These are phyloP conservation scores for Stomorhina lunata DNA, from an alignment of 2,888 invertebrate species.

Conservation along the genomic window DNA sequence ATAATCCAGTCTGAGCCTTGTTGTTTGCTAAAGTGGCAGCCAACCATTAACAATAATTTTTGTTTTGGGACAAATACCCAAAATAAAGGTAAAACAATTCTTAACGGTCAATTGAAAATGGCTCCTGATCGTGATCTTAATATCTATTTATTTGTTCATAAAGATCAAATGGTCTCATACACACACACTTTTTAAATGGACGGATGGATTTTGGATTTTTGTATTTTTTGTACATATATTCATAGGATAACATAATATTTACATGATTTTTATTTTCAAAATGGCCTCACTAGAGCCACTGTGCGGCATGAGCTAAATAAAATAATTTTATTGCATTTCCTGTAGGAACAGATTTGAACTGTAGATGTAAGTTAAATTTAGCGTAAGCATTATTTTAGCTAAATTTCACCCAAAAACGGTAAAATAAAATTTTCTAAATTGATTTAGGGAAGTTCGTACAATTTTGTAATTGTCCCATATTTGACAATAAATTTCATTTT, in stretches of 20 bases:
- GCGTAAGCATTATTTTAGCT: too few relatives aligned
- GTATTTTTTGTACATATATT: too few relatives aligned
- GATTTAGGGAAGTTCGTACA: too few relatives aligned
- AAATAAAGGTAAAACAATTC: conserved; percentile 55
- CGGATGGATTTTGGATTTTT: too few relatives aligned
- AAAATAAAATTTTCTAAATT: too few relatives aligned
- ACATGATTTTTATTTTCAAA: conserved; percentile 47
- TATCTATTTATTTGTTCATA: conserved; percentile 55
- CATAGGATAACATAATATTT: conserved; percentile 59
- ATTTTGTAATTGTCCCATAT: too few relatives aligned
- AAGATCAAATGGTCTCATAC: conserved; percentile 3
- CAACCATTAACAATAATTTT: conserved; percentile 30
- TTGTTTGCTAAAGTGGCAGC: conserved; percentile 70
- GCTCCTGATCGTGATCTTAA: conserved; percentile 69
- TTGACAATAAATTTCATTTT: too few relatives aligned
- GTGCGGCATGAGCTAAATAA: conserved; percentile 33
- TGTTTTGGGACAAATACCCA: background rate
- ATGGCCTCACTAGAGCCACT: conserved; percentile 18
- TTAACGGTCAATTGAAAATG: conserved; percentile 77
- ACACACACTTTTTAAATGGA: conserved; percentile 2
- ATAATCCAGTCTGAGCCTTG: conserved; percentile 77
- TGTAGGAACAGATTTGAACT: too few relatives aligned
- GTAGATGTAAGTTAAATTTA: too few relatives aligned
- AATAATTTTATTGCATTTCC: too few relatives aligned
- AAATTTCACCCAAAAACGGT: too few relatives aligned